Conservation (phyloP, 2,797 vertebrate genomes). For the Tympanoctomys barrerae region DNA sequence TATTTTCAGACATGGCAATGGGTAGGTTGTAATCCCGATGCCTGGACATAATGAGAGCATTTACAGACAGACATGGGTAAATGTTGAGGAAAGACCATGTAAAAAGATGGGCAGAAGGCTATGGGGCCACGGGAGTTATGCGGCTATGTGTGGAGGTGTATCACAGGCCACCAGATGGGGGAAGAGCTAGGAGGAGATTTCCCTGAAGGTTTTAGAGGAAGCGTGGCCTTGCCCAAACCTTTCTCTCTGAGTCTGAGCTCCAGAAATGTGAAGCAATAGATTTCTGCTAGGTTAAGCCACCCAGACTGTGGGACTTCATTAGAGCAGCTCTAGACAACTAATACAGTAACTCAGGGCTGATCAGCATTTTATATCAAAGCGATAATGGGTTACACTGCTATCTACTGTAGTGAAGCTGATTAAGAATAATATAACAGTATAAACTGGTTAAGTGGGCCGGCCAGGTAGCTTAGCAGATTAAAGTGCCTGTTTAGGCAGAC, state of each 20-base stretch:
- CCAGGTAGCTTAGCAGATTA: no score
- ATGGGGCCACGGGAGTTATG: rapidly evolving
- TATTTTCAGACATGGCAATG: background rate
- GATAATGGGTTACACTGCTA: background rate
- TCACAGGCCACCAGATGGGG: background rate
- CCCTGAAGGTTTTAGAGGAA: background rate
- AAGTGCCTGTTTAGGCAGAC: no score
- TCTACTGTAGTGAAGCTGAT: background rate
- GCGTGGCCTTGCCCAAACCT: rapidly evolving
- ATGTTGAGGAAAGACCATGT: background rate
- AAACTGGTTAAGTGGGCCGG: background rate
- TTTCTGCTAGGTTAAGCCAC: no score
- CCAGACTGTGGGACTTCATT: no score
- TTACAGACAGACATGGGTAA: background rate
- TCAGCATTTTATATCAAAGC: background rate
- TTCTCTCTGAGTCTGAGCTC: background rate
- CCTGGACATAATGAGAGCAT: background rate
- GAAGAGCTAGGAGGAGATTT: no score
- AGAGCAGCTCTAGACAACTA: background rate
- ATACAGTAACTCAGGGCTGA: background rate
- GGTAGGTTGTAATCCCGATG: background rate
- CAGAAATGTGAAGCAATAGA: background rate
- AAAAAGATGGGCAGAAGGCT: background rate
- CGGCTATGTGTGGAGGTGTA: no score
- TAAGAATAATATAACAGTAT: background rate